phyloP scores from a whole-genome alignment of 2,113 vertebrate genomes.

The Atlantisia rogersi region DNA sequence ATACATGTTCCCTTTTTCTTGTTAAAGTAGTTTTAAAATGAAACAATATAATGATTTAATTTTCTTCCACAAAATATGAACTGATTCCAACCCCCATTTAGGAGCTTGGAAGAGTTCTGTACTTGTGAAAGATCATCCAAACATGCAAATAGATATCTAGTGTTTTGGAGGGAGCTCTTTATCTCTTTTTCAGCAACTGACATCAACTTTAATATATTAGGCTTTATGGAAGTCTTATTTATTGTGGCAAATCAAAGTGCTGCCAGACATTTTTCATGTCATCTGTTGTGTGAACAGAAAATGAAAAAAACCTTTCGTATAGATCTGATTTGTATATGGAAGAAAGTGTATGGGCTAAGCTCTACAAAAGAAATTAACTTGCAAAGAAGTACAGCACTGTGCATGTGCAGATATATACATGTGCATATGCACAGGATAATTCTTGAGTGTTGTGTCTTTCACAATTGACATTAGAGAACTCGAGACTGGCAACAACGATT shows the following conservation, averaged over 20 bases:
- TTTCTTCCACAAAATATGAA: neutral
- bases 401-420: neutral
- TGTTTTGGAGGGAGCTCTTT: neutral
- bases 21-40: neutral
- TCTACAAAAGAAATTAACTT: neutral
- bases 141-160: neutral
- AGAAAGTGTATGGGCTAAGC: neutral
- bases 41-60: rapidly evolving
- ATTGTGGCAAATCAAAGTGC: slow-evolving; percentile 13
- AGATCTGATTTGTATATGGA: neutral
- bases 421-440: neutral
- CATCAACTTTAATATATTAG: neutral
- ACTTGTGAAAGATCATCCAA: neutral
- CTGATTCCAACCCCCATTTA: neutral
- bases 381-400: neutral
- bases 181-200: neutral
- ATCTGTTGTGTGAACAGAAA: neutral
- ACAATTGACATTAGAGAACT: neutral
- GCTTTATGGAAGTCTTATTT: neutral
- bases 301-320: neutral
- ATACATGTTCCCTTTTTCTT: neutral
- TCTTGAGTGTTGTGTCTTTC: rapidly evolving
- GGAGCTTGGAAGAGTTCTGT: neutral
- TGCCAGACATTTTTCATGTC: neutral
- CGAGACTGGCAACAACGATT: neutral